A percentile compares a stretch with the other conserved stretches of the same genome.
These are phyloP conservation scores for Halictus ligatus DNA, from an alignment of 2,888 invertebrate genomes.

Conservation along the genomic window DNA sequence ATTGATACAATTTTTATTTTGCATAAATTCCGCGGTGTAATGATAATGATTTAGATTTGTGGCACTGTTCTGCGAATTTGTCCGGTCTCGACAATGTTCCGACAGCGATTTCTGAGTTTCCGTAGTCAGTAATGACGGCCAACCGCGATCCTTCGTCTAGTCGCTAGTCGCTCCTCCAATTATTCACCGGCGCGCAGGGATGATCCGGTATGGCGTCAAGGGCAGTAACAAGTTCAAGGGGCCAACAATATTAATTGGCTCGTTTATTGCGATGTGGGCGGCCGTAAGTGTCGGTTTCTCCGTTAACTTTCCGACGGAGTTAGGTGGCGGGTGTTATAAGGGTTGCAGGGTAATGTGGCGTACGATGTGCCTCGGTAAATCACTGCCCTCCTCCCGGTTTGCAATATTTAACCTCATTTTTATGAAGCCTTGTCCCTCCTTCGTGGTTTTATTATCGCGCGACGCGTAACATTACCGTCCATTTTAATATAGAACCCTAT, in stretches of 20 bases:
- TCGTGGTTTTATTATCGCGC: constrained; percentile 15
- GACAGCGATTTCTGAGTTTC: constrained; percentile 29
- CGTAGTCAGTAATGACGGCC: constrained; percentile 52
- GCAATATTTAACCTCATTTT: constrained; percentile 2
- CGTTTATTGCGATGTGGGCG: constrained; percentile 72
- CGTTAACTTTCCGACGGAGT: constrained; percentile 65
- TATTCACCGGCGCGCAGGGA: constrained; percentile 64
- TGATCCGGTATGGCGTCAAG: constrained; percentile 63
- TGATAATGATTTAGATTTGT: neutral
- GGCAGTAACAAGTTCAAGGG: constrained; percentile 60
- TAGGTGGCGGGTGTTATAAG: constrained; percentile 63
- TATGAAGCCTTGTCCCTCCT: constrained; percentile 5
- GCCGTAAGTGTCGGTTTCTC: constrained; percentile 67
- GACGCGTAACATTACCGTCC: neutral
- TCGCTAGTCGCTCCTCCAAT: constrained; percentile 53
- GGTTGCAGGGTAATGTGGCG: constrained; percentile 71
- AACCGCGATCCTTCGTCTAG: constrained; percentile 59
- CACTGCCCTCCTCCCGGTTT: constrained; percentile 55
- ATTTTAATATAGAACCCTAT: constrained; percentile 1
- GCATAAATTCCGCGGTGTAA: neutral
- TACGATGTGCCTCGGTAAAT: constrained; percentile 70
- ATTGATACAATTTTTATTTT: too few species aligned
- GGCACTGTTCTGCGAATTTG: neutral
- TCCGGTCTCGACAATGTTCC: neutral
- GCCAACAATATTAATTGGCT: constrained; percentile 74